These are phyloP conservation scores for Chloropsis cyanopogon DNA, from an alignment of 2,113 vertebrate genomes.

Conservation along the genomic window DNA sequence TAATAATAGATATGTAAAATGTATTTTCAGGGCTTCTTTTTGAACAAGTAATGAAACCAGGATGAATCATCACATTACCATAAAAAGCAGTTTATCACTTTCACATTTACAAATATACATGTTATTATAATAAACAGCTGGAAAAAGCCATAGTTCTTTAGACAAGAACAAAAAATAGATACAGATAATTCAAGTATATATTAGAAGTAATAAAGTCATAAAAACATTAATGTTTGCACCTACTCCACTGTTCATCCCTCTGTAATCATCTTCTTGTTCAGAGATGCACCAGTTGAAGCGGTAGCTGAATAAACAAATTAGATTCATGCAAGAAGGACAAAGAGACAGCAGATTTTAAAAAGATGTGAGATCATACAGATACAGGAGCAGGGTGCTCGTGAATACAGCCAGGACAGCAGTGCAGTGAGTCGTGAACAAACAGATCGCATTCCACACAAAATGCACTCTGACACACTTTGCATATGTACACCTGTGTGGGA, in stretches of 20 bases:
- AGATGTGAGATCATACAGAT: constrained; percentile 36
- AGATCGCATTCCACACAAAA: constrained; percentile 95
- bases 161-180: background rate
- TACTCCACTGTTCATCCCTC: background rate
- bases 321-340: background rate
- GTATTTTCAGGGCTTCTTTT: background rate
- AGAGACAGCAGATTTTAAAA: background rate
- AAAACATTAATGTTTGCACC: background rate
- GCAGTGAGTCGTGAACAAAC: constrained; percentile 91
- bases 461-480: constrained; percentile 78
- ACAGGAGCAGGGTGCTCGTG: constrained; percentile 69
- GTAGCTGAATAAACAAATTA: background rate
- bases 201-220: background rate
- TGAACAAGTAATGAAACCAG: background rate
- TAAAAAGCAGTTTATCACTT: background rate
- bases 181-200: background rate
- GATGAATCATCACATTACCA: background rate
- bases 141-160: background rate
- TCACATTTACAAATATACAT: constrained; percentile 29
- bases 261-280: background rate
- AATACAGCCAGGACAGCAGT: constrained; percentile 94
- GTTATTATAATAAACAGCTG: background rate
- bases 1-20: background rate
- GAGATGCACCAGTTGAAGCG: background rate
- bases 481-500: constrained; percentile 80